phyloP scores from a whole-genome alignment of 2,113 vertebrate species.

The Istiophorus platypterus region DNA sequence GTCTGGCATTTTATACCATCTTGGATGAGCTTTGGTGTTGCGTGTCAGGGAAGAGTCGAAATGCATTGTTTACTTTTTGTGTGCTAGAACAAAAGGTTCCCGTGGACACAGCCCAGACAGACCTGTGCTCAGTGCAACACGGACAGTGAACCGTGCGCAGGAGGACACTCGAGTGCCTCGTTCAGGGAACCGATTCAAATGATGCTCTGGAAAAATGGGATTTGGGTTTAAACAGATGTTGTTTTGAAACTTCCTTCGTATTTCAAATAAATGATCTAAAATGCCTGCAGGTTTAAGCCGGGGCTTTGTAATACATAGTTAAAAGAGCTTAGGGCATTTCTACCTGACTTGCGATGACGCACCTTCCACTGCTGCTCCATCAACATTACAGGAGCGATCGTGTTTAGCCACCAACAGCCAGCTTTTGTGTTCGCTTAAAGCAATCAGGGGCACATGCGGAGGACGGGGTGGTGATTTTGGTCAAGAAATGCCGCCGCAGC shows the following conservation, averaged over 20 bases:
- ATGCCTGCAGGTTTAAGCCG: conserved; percentile 44
- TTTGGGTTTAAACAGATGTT: conserved; percentile 18
- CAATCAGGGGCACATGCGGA: conserved; percentile 14
- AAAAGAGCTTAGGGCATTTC: conserved; percentile 62
- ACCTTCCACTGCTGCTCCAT: conserved; percentile 61
- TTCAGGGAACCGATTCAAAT: not conserved
- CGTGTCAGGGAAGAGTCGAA: conserved; percentile 40
- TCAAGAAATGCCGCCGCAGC: conserved; percentile 14
- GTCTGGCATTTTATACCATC: not conserved
- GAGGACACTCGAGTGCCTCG: not conserved
- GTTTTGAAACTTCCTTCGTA: conserved; percentile 15
- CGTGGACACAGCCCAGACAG: conserved; percentile 16
- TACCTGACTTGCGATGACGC: conserved; percentile 66
- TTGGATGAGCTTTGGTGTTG: not conserved
- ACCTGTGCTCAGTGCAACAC: conserved; percentile 13
- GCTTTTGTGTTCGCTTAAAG: conserved; percentile 50
- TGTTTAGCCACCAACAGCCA: conserved; percentile 78
- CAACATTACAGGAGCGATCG: conserved; percentile 55
- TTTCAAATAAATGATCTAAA: conserved; percentile 23
- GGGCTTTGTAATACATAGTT: conserved; percentile 58
- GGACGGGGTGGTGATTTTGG: conserved; percentile 12
- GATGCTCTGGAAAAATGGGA: not conserved
- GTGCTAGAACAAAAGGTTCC: conserved; percentile 20
- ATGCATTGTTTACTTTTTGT: conserved; percentile 48
- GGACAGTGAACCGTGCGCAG: not conserved